Percentiles rank a stretch among this genome's conserved stretches.
These are phyloP conservation scores for Drosophila bunnanda DNA, from an alignment of 2,888 invertebrate species.

Conservation along the genomic window DNA sequence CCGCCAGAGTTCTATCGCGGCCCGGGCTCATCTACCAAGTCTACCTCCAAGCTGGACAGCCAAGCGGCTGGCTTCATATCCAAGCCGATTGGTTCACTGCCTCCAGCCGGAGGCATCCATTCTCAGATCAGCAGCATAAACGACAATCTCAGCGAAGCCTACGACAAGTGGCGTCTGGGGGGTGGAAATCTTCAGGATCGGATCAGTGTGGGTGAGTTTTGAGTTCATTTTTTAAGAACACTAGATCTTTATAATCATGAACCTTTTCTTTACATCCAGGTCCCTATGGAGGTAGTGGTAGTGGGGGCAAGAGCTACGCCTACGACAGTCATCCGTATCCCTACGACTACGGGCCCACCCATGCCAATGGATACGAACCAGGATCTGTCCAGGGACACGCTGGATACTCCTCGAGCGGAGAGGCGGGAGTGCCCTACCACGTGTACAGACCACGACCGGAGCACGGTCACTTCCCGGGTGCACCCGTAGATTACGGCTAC, in stretches of 20 bases:
- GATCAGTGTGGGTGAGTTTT: constrained; percentile 80
- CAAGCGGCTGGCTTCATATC: constrained; percentile 41
- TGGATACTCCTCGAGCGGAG: constrained; percentile 59
- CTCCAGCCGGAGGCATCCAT: constrained; percentile 7
- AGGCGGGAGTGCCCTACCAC: constrained; percentile 78
- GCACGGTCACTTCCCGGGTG: constrained; percentile 65
- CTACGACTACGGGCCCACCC: constrained; percentile 32
- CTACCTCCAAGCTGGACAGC: constrained; percentile 33
- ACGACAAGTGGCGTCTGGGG: constrained; percentile 73
- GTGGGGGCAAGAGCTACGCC: constrained; percentile 53
- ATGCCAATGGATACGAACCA: constrained; percentile 25
- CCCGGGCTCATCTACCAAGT: constrained; percentile 59
- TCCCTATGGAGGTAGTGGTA: constrained; percentile 60
- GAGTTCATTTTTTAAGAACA: too few species aligned
- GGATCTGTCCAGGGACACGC: constrained; percentile 21
- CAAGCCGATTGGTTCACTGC: constrained; percentile 32
- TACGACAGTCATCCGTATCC: constrained; percentile 47
- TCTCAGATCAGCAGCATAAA: constrained; percentile 50
- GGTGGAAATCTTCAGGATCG: constrained; percentile 70
- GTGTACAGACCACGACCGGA: constrained; percentile 73
- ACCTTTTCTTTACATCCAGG: constrained; percentile 49
- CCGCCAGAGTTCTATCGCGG: constrained; percentile 83
- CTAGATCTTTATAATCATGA: neutral
- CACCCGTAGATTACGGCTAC: constrained; percentile 78
- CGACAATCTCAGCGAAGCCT: constrained; percentile 62